phyloP scores from a whole-genome alignment of 1,140 invertebrate genomes.

The Colletes latitarsis region DNA sequence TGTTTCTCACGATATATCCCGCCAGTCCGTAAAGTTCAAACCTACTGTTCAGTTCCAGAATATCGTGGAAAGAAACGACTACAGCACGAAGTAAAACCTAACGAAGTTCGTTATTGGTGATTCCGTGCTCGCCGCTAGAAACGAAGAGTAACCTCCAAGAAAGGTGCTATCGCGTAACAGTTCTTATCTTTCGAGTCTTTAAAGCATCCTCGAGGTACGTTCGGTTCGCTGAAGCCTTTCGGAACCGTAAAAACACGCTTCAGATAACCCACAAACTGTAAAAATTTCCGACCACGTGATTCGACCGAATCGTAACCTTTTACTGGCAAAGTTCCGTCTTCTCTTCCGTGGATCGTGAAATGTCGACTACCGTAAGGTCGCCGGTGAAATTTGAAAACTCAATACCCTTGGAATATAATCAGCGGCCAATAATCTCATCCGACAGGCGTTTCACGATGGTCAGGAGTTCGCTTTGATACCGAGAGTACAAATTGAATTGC shows the following conservation, averaged over 20 bases:
- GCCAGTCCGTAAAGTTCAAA: background rate
- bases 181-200: background rate
- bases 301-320: background rate
- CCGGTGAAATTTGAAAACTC: background rate
- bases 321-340: no score
- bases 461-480: conserved; percentile 18
- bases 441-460: background rate
- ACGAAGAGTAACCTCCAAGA: background rate
- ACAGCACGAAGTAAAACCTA: background rate
- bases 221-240: no score
- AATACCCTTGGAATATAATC: conserved; percentile 16
- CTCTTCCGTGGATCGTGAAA: background rate
- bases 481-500: background rate
- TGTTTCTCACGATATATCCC: no score
- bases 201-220: background rate
- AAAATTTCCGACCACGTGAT: background rate
- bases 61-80: no score
- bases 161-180: background rate
- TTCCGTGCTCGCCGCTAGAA: background rate
- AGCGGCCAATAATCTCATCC: conserved; percentile 18
- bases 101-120: background rate
- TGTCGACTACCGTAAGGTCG: background rate
- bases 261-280: background rate
- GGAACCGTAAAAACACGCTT: background rate
- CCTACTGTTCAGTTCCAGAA: background rate